Conservation (phyloP, 2,797 vertebrate species). For the Pseudocheirus occidentalis region DNA sequence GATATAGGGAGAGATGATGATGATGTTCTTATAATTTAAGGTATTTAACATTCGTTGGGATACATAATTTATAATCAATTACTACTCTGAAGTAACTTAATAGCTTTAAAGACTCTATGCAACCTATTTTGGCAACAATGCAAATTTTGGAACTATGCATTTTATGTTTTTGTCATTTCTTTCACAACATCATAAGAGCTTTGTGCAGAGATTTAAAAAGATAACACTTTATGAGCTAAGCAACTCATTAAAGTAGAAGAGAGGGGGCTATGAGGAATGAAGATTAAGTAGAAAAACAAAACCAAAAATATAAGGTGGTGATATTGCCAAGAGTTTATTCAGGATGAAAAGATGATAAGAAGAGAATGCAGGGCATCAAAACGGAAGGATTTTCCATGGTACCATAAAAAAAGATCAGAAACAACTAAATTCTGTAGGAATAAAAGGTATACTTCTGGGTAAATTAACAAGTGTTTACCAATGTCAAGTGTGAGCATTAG, state of each 20-base stretch:
- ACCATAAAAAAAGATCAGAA: background rate
- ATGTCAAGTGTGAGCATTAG: background rate
- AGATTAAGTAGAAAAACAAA: background rate
- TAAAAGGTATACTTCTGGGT: background rate
- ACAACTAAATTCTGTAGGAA: background rate
- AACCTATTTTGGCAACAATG: background rate
- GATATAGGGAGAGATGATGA: background rate
- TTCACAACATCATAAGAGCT: background rate
- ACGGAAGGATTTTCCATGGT: background rate
- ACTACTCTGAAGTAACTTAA: background rate
- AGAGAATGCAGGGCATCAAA: background rate
- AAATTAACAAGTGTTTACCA: background rate
- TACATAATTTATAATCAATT: rapidly evolving
- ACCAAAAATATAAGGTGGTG: background rate
- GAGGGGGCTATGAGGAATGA: background rate
- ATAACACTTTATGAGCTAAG: background rate
- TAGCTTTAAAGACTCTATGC: background rate
- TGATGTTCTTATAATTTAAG: background rate
- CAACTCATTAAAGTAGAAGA: background rate
- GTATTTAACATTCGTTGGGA: background rate
- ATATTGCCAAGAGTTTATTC: background rate
- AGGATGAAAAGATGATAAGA: background rate
- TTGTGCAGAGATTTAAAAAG: background rate
- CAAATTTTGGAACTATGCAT: background rate
- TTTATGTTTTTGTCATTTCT: background rate